Evolutionary conservation across 2,113 vertebrate genomes (phyloP), one percentile per base, ranked within the genome.

Genomic region (Cyanoderma ruficeps): DNA sequence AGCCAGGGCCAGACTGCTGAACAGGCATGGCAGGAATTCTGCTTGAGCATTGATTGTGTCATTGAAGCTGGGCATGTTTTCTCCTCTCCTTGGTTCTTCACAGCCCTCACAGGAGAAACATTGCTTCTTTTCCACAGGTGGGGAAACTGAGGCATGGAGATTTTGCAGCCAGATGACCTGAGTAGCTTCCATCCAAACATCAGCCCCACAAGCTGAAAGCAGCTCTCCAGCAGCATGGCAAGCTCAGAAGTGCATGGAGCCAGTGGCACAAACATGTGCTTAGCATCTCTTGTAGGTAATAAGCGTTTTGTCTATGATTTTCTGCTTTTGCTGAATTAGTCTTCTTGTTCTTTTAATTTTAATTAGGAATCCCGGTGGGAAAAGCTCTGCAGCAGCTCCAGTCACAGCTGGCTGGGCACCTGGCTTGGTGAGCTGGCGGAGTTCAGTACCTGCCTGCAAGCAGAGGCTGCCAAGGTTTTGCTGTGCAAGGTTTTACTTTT

Each of bases 81-180:
- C 24, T 65, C 15, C 41, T 75, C 82, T 46, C 31, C 33, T 67
- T 74, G 27, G 27, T 15, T 61, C 41, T 67, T 78, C n/a, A 11
- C 25, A 79, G 21, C 33, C 42, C 12, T 85, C 14, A 30, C 0
- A 0, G 53, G 39, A 74, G 22, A 83, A 86, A 37, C 0, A 2
- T 20, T 61, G 24, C 15, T 17, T 57, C n/a, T 86, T 83, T 69
- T 64, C 70, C 59, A 90, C 59, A 42, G 46, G 35, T 52, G 35
- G 21, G 49, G 49, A 83, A 90, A 39, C 37, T 42, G 59, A 90
- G 87, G 37, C 52, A 72, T 1, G 0, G 63, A 21, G n/a, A 7
- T 57, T 64, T 55, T 9, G 1, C 5, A 57, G 28, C 22, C 15
- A n/a, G 49, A 25, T 63, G 13, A 23, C 6, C 8, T 20, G 31